Conservation (phyloP, 1,140 invertebrate genomes). For the Marisa cornuarietis region DNA sequence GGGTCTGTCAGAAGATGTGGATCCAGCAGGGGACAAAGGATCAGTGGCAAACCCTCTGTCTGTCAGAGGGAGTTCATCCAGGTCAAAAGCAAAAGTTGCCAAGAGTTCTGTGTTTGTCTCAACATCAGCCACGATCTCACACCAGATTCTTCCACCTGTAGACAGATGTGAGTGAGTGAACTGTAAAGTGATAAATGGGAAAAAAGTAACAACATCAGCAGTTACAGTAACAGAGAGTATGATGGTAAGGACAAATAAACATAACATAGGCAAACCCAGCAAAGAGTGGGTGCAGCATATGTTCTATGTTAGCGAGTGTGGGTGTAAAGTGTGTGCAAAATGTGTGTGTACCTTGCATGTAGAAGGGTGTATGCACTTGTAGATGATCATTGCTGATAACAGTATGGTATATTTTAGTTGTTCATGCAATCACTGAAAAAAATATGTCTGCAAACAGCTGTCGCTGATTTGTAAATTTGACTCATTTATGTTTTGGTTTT, state of each 20-base stretch:
- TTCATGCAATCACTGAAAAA: no score
- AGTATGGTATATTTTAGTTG: no score
- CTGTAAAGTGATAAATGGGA: background rate
- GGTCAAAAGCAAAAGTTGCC: constrained; percentile 50
- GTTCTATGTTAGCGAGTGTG: background rate
- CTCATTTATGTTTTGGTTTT: no score
- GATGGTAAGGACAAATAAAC: background rate
- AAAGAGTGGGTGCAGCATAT: background rate
- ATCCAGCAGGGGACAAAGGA: background rate
- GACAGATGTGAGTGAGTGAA: constrained; percentile 14
- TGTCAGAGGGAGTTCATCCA: constrained; percentile 25
- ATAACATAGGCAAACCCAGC: background rate
- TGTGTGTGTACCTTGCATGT: no score
- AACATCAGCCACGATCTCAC: constrained; percentile 56
- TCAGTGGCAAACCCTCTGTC: constrained; percentile 10
- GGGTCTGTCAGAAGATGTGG: constrained; percentile 1
- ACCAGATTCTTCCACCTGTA: constrained; percentile 63
- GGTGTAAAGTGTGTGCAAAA: background rate
- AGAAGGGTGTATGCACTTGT: no score
- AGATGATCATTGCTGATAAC: no score
- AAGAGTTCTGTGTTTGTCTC: constrained; percentile 49
- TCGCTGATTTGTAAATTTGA: no score
- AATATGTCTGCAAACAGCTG: no score
- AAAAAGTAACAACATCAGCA: background rate
- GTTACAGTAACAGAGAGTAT: background rate